Evolutionary conservation across 2,888 invertebrate genomes (phyloP).

Genomic region (Hedya salicella): DNA sequence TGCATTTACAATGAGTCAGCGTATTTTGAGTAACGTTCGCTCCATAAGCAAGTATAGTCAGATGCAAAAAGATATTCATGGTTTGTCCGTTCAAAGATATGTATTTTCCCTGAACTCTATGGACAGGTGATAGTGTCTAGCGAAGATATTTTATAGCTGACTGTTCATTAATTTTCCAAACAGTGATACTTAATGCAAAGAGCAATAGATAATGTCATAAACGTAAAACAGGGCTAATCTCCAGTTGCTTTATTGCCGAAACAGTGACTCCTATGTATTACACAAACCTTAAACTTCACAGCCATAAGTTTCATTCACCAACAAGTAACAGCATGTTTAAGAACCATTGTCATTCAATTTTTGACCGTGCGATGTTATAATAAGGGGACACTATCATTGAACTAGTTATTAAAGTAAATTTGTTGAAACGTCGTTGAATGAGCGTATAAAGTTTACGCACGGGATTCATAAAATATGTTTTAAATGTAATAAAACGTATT

Average conservation of each 20-base stretch:
- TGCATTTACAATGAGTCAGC: too few relatives aligned
- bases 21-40: too few relatives aligned
- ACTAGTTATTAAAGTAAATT: background rate
- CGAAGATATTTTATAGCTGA: too few relatives aligned
- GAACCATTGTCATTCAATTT: conserved; percentile 3
- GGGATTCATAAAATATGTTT: conserved; percentile 19
- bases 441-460: conserved; percentile 15
- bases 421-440: conserved; percentile 6
- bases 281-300: conserved; percentile 16
- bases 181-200: too few relatives aligned
- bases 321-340: background rate
- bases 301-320: conserved; percentile 18
- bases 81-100: too few relatives aligned
- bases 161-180: too few relatives aligned
- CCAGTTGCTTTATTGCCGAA: conserved; percentile 12
- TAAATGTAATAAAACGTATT: too few relatives aligned
- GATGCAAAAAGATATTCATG: too few relatives aligned
- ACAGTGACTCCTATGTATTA: conserved; percentile 11
- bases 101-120: too few relatives aligned
- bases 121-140: too few relatives aligned
- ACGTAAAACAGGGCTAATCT: background rate
- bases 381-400: background rate
- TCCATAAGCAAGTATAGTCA: too few relatives aligned
- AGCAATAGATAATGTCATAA: background rate
- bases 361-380: background rate